These are phyloP conservation scores for Agrochola lychnidis DNA, from an alignment of 2,888 invertebrate species.

Conservation along the genomic window DNA sequence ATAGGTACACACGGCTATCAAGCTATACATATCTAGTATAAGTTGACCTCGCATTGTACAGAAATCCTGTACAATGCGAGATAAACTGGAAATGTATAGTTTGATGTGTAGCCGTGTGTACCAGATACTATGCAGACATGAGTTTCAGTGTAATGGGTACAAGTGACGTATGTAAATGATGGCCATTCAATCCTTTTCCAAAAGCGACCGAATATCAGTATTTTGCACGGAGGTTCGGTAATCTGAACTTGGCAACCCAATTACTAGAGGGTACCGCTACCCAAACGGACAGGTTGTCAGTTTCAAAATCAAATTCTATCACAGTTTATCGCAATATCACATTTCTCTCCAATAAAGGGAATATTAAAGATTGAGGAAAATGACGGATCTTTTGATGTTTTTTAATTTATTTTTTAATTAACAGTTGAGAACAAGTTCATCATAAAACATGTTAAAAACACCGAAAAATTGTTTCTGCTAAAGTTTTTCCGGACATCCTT, in stretches of 20 bases:
- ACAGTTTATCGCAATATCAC: neutral
- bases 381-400: neutral
- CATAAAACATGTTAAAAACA: neutral
- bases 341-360: neutral
- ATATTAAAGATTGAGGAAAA: neutral
- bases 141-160: neutral
- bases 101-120: too few species aligned
- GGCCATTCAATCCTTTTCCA: neutral
- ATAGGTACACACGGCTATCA: too few species aligned
- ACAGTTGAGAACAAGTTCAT: neutral
- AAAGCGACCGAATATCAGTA: neutral
- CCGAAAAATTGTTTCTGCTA: too few species aligned
- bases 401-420: too few species aligned
- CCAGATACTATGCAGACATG: too few species aligned
- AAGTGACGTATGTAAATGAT: neutral
- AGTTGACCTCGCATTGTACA: too few species aligned
- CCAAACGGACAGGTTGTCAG: slow-evolving; percentile 16
- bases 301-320: slow-evolving; percentile 9
- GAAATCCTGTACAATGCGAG: too few species aligned
- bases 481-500: neutral
- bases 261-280: slow-evolving; percentile 13
- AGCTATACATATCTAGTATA: too few species aligned
- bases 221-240: neutral
- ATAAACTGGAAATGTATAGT: too few species aligned
- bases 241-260: slow-evolving; percentile 10